Base-by-base conservation (phyloP, 2,888 invertebrate genomes). In the Plemyria rubiginata region DNA sequence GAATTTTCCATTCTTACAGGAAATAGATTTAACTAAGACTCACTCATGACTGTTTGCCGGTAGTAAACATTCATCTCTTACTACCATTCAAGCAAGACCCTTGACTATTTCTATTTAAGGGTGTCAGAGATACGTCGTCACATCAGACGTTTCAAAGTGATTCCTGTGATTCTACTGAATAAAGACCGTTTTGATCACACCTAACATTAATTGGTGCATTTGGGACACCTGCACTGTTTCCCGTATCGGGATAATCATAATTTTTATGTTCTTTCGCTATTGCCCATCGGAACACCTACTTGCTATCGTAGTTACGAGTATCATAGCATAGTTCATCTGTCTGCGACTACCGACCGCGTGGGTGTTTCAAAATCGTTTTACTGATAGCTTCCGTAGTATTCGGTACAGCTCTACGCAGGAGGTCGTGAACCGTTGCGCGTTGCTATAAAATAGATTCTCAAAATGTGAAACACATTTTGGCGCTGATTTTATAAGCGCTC, bases 211-310 rank as follows among this genome's bases (percentile, higher is more conserved):
- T n/a, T n/a, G n/a, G n/a, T n/a, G n/a, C 12, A 45, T 22, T 46
- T 11, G 22, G 32, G 7, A 4, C 32, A 32, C 7, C 22, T 46
- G 12, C 11, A 22, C 13, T 8, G 7, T 8, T 43, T 43, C 43
- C 43, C 3, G 15, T 43, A 15, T 43, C 7, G 5, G 15, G 15
- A 29, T 11, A 13, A 29, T 13, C 32, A 36, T 36, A 6, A 55
- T 38, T 48, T 53, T 66, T 65, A 60, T 60, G 60, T 56, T 53
- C 13, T 54, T 38, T 55, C 48, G 46, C 46, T 55, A 55, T 38
- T 15, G 46, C 36, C 38, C 38, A 46, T 16, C 36, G 32, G 32
- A 5, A 32, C 32, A 32, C 6, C 4, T 32, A 6, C 6, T 6
- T 32, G 32, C 7, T 22, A 22, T 22, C 22, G 22, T 22, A 22